Conservation (phyloP, 2,113 vertebrate genomes). For the Pristiophorus japonicus region DNA sequence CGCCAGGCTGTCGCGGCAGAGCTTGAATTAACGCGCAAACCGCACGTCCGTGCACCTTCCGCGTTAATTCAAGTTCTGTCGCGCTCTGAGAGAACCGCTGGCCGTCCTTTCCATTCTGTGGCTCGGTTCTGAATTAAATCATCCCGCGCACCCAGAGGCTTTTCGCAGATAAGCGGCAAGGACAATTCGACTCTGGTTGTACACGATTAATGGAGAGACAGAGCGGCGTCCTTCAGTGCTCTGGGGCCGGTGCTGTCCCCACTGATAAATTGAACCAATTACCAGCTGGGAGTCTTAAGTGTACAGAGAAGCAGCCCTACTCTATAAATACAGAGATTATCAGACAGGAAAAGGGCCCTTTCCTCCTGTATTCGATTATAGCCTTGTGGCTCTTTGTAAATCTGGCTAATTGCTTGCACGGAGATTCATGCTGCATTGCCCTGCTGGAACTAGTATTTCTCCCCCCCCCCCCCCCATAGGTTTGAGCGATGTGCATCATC, state of each 20-base stretch:
- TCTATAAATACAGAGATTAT: neutral
- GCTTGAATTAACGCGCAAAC: too few species aligned
- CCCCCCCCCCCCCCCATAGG: too few species aligned
- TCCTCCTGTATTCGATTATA: neutral
- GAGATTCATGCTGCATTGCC: neutral
- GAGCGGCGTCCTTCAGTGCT: neutral
- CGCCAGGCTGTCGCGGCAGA: too few species aligned
- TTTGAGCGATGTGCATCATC: neutral
- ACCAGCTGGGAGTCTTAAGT: neutral
- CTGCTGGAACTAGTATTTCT: too few species aligned
- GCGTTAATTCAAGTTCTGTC: neutral
- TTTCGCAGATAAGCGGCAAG: neutral
- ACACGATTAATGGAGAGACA: neutral
- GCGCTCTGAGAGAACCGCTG: neutral
- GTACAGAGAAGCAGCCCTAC: neutral
- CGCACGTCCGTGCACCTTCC: neutral
- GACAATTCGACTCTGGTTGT: too few species aligned
- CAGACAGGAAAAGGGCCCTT: neutral
- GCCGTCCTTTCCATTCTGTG: neutral
- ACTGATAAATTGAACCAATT: neutral
- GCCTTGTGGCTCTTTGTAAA: neutral
- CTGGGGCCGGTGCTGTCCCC: neutral
- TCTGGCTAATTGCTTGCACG: neutral
- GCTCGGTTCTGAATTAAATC: neutral
- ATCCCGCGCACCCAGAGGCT: too few species aligned